Percentiles rank a stretch among this genome's conserved stretches.
phyloP scores from a whole-genome alignment of 2,888 invertebrate genomes.

The Furcula furcula region DNA sequence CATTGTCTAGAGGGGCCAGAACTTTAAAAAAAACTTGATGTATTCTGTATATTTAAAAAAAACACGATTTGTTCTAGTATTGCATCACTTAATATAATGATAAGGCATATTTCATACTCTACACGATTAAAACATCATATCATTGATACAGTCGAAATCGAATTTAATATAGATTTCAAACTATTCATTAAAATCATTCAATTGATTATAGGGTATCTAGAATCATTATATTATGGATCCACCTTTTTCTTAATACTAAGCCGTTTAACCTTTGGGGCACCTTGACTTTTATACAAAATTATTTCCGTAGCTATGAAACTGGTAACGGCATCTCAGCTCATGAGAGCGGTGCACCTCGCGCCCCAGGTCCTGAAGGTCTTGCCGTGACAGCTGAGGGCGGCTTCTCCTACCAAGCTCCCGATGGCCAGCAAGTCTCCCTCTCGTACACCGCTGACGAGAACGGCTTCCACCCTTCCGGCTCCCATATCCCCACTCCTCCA shows the following conservation, averaged over 20 bases:
- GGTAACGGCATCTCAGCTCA: constrained; percentile 83
- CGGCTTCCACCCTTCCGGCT: constrained; percentile 83
- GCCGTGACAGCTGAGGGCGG: constrained; percentile 82
- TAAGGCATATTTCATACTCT: too few species aligned
- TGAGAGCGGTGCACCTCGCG: constrained; percentile 79
- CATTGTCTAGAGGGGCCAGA: too few species aligned
- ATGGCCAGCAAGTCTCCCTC: constrained; percentile 82
- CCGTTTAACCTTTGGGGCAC: background rate
- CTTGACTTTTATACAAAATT: background rate
- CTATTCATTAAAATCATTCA: too few species aligned
- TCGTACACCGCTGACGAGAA: constrained; percentile 86
- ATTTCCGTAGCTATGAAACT: constrained; percentile 74
- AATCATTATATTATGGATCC: background rate
- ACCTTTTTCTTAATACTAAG: background rate
- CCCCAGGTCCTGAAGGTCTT: constrained; percentile 67
- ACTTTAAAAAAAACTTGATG: too few species aligned
- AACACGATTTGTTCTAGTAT: too few species aligned
- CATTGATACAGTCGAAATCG: too few species aligned
- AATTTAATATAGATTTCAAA: too few species aligned
- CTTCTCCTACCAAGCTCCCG: constrained; percentile 84
- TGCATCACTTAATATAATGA: too few species aligned
- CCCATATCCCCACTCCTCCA: constrained; percentile 81
- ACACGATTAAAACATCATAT: too few species aligned
- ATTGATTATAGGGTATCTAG: background rate
- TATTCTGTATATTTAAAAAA: too few species aligned